These are phyloP conservation scores for Amphipyra berbera DNA, from an alignment of 2,888 invertebrate species.

Conservation along the genomic window DNA sequence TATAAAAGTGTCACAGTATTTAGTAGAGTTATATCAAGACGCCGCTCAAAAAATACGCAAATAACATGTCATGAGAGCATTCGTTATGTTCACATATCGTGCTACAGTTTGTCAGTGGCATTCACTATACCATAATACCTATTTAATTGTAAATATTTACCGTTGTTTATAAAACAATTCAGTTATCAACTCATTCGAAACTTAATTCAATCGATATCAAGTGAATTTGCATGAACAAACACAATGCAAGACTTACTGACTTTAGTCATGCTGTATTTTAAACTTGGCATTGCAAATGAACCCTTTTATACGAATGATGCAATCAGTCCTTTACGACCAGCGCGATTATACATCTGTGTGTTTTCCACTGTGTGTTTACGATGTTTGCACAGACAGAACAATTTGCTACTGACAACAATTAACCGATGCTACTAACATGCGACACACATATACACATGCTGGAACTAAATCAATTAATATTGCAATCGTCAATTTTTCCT, in stretches of 20 bases:
- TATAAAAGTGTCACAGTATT: slow-evolving; percentile 50
- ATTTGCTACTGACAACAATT: slow-evolving; percentile 50
- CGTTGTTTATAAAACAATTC: slow-evolving; percentile 13
- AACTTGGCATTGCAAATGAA: slow-evolving; percentile 30
- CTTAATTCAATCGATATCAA: slow-evolving; percentile 6
- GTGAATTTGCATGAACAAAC: slow-evolving; percentile 16
- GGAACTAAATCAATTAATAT: slow-evolving; percentile 71
- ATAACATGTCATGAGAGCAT: slow-evolving; percentile 35
- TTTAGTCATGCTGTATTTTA: slow-evolving; percentile 20
- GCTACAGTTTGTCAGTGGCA: slow-evolving; percentile 35
- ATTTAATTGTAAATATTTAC: slow-evolving; percentile 15
- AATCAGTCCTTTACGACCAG: slow-evolving; percentile 31
- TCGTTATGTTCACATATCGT: slow-evolving; percentile 3
- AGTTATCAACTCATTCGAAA: slow-evolving; percentile 8
- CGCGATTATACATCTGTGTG: slow-evolving; percentile 21
- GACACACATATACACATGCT: slow-evolving; percentile 73
- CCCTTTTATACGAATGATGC: slow-evolving; percentile 31
- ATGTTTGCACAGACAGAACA: slow-evolving; percentile 43
- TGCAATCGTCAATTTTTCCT: slow-evolving; percentile 81
- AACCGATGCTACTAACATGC: slow-evolving; percentile 49
- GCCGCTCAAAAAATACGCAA: slow-evolving; percentile 43
- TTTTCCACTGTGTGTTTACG: slow-evolving; percentile 32
- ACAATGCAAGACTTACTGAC: slow-evolving; percentile 26
- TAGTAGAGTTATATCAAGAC: slow-evolving; percentile 19
- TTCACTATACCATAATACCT: slow-evolving; percentile 18